A percentile compares a stretch with the other conserved stretches of the same genome.
These are phyloP conservation scores for Cecidostiba fungosa DNA, from an alignment of 2,888 invertebrate species.

Conservation along the genomic window DNA sequence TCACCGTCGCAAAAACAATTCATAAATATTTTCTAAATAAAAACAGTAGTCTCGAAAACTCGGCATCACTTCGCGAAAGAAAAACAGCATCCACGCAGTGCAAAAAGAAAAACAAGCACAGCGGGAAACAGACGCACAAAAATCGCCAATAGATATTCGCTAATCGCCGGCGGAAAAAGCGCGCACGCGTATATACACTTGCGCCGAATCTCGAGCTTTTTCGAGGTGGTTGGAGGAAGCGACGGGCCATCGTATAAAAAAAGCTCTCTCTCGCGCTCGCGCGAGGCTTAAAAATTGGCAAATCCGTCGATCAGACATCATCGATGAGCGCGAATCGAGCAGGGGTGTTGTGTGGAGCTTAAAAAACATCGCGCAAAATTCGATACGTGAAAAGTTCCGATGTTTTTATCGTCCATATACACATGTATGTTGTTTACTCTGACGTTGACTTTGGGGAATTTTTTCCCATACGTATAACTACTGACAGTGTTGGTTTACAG, in stretches of 20 bases:
- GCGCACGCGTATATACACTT: neutral
- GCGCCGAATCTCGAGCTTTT: slow-evolving; percentile 6
- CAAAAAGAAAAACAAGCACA: neutral
- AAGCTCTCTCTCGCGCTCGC: slow-evolving; percentile 15
- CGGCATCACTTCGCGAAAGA: too few relatives aligned
- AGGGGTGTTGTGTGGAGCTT: slow-evolving; percentile 70
- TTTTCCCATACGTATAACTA: neutral
- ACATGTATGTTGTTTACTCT: slow-evolving; percentile 42
- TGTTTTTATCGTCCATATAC: slow-evolving; percentile 63
- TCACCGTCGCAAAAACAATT: too few relatives aligned
- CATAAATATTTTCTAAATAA: too few relatives aligned
- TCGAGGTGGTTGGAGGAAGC: neutral
- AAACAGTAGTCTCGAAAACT: too few relatives aligned
- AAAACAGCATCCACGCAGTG: neutral
- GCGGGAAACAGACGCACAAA: neutral
- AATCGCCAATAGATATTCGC: slow-evolving; percentile 34
- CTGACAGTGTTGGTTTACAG: neutral
- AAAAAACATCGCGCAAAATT: slow-evolving; percentile 73
- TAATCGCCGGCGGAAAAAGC: slow-evolving; percentile 48
- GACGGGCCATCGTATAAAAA: slow-evolving; percentile 56
- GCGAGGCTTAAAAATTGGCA: slow-evolving; percentile 79
- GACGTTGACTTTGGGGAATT: slow-evolving; percentile 16
- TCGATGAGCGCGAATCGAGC: slow-evolving; percentile 72
- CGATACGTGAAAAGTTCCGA: slow-evolving; percentile 52
- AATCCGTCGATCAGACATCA: slow-evolving; percentile 79